Percentiles rank a stretch among this genome's conserved stretches.
These are phyloP conservation scores for Papilio dardanus DNA, from an alignment of 1,140 invertebrate genomes.

Conservation along the genomic window DNA sequence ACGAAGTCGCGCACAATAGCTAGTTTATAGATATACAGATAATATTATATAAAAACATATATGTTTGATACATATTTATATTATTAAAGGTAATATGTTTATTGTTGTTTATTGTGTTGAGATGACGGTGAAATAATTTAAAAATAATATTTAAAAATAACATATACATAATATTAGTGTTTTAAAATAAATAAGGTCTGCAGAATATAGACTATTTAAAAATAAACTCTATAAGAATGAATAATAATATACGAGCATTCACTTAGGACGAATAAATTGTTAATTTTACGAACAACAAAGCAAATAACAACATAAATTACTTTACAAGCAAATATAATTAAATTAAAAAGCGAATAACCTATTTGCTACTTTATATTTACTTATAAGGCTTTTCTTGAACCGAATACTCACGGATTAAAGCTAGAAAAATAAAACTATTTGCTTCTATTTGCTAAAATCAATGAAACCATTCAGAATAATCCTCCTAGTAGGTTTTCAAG, in stretches of 20 bases:
- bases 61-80: background rate
- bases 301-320: too few relatives aligned
- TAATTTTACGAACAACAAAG: background rate
- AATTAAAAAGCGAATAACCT: too few relatives aligned
- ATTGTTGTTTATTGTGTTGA: too few relatives aligned
- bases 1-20: too few relatives aligned
- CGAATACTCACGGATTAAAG: background rate
- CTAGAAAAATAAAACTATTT: too few relatives aligned
- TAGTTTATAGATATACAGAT: background rate
- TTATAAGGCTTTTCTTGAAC: background rate
- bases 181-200: background rate
- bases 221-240: background rate
- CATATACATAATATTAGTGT: background rate
- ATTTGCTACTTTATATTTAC: background rate
- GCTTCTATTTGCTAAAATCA: background rate
- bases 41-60: background rate
- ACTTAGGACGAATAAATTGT: background rate
- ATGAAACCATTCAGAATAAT: conserved; percentile 23
- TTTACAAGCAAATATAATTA: too few relatives aligned
- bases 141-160: background rate
- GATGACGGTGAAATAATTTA: background rate
- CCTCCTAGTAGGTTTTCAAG: background rate
- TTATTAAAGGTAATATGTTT: background rate
- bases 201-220: background rate
- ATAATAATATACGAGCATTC: background rate